Evolutionary conservation across 2,113 vertebrate species (phyloP).

Genomic region (Takifugu bimaculatus): DNA sequence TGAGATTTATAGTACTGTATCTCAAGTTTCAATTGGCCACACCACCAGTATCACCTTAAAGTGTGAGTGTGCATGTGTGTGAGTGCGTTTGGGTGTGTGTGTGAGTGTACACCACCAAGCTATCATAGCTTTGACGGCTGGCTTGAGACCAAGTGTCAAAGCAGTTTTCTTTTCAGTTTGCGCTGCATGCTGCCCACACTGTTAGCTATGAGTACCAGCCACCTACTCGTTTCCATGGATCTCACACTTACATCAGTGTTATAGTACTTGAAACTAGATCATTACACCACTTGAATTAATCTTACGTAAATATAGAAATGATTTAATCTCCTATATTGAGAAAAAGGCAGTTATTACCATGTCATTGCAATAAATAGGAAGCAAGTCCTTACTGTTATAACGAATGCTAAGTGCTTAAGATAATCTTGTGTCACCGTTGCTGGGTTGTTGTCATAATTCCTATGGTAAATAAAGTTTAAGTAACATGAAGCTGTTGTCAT

Average conservation of each 20-base stretch:
- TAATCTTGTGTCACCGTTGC: too few species aligned
- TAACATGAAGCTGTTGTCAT: too few species aligned
- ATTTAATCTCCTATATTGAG: too few species aligned
- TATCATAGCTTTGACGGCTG: slow-evolving; percentile 35
- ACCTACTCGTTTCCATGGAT: slow-evolving; percentile 6
- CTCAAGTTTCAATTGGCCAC: slow-evolving; percentile 29
- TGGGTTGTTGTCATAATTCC: too few species aligned
- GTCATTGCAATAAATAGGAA: too few species aligned
- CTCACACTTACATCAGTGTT: neutral
- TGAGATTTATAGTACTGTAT: neutral
- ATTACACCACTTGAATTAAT: slow-evolving; percentile 4
- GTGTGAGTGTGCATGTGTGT: too few species aligned
- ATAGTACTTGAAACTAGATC: slow-evolving; percentile 1
- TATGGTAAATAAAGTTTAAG: too few species aligned
- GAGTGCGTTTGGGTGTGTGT: too few species aligned
- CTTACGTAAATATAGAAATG: too few species aligned
- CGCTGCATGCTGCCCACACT: slow-evolving; percentile 5
- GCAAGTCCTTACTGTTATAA: too few species aligned
- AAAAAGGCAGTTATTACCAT: too few species aligned
- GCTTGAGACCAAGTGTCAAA: slow-evolving; percentile 45
- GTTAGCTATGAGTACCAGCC: slow-evolving; percentile 7
- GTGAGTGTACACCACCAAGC: neutral
- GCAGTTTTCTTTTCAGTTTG: slow-evolving; percentile 39
- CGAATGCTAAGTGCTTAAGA: too few species aligned
- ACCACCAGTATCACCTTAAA: slow-evolving; percentile 27